A percentile compares a stretch with the other conserved stretches of the same genome.
Evolutionary conservation across 2,888 invertebrate genomes (phyloP).

Genomic region (Acrobasis suavella): DNA sequence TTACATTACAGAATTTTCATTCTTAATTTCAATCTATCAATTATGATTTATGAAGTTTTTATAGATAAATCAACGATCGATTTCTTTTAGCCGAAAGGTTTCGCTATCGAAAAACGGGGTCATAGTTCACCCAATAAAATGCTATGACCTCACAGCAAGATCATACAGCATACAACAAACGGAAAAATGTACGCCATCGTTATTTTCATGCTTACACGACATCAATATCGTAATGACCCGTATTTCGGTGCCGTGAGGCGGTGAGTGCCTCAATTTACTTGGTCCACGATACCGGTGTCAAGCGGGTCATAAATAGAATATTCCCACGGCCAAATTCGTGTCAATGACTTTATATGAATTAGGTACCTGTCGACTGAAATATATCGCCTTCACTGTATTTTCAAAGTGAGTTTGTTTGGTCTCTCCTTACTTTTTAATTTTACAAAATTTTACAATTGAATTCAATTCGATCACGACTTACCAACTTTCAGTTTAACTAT

Average conservation of each 20-base stretch:
- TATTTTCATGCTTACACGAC: not conserved
- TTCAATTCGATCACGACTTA: no score
- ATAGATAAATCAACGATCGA: no score
- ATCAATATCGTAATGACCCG: constrained; percentile 11
- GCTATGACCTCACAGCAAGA: not conserved
- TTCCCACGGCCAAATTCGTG: constrained; percentile 46
- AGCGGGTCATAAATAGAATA: constrained; percentile 44
- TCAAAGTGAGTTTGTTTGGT: no score
- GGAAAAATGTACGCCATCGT: not conserved
- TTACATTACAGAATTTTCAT: no score
- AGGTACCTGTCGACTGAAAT: constrained; percentile 12
- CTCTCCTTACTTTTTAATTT: no score
- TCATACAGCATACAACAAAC: not conserved
- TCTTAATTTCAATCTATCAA: no score
- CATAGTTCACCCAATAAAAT: no score
- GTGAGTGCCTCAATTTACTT: constrained; percentile 36
- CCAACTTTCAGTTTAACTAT: no score
- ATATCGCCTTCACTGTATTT: not conserved
- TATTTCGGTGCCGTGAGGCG: constrained; percentile 31
- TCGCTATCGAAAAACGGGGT: no score
- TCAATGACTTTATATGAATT: constrained; percentile 34
- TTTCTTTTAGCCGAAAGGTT: no score
- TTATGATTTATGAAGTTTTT: no score
- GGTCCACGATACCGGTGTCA: constrained; percentile 31
- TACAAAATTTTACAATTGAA: no score